A percentile compares a stretch with the other conserved stretches of the same genome.
Evolutionary conservation across 2,797 vertebrate genomes (phyloP).

Genomic region (Myiotriccus ornatus): DNA sequence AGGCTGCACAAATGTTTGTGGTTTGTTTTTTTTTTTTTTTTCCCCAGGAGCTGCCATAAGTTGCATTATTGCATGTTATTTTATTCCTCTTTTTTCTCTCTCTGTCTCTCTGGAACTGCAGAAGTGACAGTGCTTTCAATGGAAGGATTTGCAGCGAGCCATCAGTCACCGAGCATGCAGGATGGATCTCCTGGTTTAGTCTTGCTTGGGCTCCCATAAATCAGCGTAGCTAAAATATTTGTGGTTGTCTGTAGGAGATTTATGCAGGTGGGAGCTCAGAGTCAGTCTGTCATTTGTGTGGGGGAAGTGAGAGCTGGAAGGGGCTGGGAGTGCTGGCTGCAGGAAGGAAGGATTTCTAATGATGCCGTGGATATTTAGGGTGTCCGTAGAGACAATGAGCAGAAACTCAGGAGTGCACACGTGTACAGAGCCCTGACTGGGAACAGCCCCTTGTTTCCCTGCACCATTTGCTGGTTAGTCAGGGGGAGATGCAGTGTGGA

Average conservation of each 20-base stretch:
- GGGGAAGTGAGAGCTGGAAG: conserved; percentile 48
- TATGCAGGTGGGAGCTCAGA: conserved; percentile 76
- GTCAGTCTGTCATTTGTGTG: conserved; percentile 70
- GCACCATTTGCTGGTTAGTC: background rate
- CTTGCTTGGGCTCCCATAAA: conserved; percentile 75
- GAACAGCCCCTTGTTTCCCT: background rate
- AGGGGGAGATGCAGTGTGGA: background rate
- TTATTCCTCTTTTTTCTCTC: background rate
- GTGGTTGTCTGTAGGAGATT: conserved; percentile 78
- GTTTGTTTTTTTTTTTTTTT: background rate
- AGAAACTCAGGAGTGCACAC: background rate
- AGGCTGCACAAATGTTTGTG: background rate
- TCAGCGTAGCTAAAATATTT: conserved; percentile 83
- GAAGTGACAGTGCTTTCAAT: conserved; percentile 59
- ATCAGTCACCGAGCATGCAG: conserved; percentile 58
- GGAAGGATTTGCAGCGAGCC: conserved; percentile 58
- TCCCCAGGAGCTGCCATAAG: background rate
- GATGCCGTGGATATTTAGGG: conserved; percentile 16
- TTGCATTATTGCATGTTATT: conserved; percentile 34
- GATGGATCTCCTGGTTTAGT: conserved; percentile 63
- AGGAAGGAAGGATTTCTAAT: conserved; percentile 53
- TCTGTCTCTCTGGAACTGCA: background rate
- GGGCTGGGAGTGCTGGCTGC: conserved; percentile 49
- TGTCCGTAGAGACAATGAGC: conserved; percentile 23
- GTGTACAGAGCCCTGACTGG: background rate